phyloP scores from a whole-genome alignment of 2,797 vertebrate genomes.

The Alfaro cultratus region DNA sequence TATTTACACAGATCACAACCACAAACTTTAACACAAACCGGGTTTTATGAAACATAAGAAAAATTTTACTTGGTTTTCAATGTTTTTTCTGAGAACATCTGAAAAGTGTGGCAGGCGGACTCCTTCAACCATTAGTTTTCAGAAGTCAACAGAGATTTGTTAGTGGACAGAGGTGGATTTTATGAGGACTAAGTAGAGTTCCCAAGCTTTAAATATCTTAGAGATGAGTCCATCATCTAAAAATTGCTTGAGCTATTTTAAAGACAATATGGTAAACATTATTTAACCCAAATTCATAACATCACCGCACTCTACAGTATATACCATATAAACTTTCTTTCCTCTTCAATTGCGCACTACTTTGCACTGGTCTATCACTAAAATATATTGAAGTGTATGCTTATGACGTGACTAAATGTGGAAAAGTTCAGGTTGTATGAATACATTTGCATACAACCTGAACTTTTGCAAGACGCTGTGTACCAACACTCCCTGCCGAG shows the following conservation, averaged over 20 bases:
- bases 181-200: not conserved
- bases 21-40: not conserved
- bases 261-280: not conserved
- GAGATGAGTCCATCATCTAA: not conserved
- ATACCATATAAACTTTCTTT: not conserved
- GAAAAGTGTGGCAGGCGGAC: not conserved
- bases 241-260: not conserved
- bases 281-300: not conserved
- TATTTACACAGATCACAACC: not conserved
- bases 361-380: not conserved
- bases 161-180: not conserved
- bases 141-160: not conserved
- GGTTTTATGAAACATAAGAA: not conserved
- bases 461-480: not conserved
- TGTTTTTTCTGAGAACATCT: not conserved
- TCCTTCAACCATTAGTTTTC: not conserved
- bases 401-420: not conserved
- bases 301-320: not conserved
- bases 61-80: not conserved
- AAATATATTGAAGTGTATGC: not conserved
- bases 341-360: not conserved
- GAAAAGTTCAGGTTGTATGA: not conserved
- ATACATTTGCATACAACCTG: too few species aligned
- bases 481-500: slow-evolving; percentile 5
- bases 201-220: not conserved